Evolutionary conservation across 2,888 invertebrate species (phyloP), one percentile per base, ranked within the genome.

Genomic region (Hesperia comma): DNA sequence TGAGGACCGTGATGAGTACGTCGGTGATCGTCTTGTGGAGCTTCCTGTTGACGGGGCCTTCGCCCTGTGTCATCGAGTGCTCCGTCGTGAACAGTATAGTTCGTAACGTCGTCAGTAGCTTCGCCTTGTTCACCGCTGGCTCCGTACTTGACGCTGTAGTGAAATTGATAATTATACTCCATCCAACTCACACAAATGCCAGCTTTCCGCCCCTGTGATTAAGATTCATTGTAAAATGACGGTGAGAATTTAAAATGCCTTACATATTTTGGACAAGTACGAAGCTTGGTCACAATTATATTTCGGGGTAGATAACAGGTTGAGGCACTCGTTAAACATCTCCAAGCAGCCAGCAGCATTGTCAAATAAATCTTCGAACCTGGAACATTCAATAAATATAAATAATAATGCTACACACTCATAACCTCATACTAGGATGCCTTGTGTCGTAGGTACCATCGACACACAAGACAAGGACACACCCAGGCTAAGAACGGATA

Each of bases 341-440:
- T 95, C 95, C 17, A 95, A 71, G 62, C 94, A 94, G 1, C 88
- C 78, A 58, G 94, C 75, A 0, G 94, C 93, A 0, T 94, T 92
- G 55, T 86, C 92, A 17, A 92, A 87, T 76, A 94, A 88, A 19
- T 93, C 90, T 69, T 90, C 85, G 69, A 95, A 92, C 67, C 93
- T 91, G 69, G 69, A 19, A 2, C 17, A 78, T 10, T 12, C 37
- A 84, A 46, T 51, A 21, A 21, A 51, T 17, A 10, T 51, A 51
- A 19, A 46, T 46, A 7, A 17, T n/a, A n/a, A n/a, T n/a, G n/a
- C n/a, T n/a, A n/a, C n/a, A n/a, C n/a, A n/a, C n/a, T n/a, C n/a
- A n/a, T n/a, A n/a, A n/a, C n/a, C n/a, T n/a, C n/a, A n/a, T n/a
- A n/a, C n/a, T n/a, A n/a, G n/a, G n/a, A n/a, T n/a, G n/a, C n/a